Evolutionary conservation across 2,888 invertebrate genomes (phyloP).

Genomic region (Euzetes globulus): DNA sequence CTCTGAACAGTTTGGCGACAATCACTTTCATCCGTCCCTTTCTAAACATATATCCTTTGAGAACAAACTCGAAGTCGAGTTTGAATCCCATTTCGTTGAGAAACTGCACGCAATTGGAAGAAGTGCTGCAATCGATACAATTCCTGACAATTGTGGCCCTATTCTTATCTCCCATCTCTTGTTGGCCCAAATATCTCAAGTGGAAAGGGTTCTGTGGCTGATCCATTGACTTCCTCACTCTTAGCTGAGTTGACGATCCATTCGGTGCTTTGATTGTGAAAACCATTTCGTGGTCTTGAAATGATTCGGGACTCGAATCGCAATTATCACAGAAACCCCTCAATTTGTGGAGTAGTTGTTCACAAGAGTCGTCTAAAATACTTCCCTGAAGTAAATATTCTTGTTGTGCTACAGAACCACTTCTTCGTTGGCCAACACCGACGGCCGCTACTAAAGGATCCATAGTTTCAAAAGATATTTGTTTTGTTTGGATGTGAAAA

Average conservation of each 20-base stretch:
- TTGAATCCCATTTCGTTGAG: slow-evolving; percentile 43
- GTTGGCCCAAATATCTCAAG: slow-evolving; percentile 81
- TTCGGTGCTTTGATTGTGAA: slow-evolving; percentile 51
- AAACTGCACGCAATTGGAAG: slow-evolving; percentile 34
- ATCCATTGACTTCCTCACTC: slow-evolving; percentile 75
- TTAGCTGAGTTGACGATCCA: slow-evolving; percentile 54
- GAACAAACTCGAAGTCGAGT: slow-evolving; percentile 86
- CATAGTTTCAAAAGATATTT: neutral
- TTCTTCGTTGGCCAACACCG: neutral
- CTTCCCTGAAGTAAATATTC: slow-evolving; percentile 90
- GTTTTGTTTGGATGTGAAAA: neutral
- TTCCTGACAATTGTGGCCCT: slow-evolving; percentile 82
- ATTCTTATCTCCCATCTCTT: slow-evolving; percentile 75
- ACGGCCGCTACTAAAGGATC: neutral
- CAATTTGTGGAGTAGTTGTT: slow-evolving; percentile 75
- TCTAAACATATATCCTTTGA: slow-evolving; percentile 87
- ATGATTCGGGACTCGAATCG: slow-evolving; percentile 72
- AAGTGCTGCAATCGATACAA: slow-evolving; percentile 61
- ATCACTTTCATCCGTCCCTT: slow-evolving; percentile 96
- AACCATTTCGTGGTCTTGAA: slow-evolving; percentile 85
- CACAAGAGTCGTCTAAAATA: slow-evolving; percentile 80
- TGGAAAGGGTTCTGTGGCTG: slow-evolving; percentile 79
- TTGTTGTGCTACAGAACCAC: slow-evolving; percentile 50
- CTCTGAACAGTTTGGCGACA: slow-evolving; percentile 62
- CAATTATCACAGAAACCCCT: slow-evolving; percentile 75